Evolutionary conservation across 2,797 vertebrate species (phyloP), one percentile per base, ranked within the genome.

Genomic region (Spinus pinus): DNA sequence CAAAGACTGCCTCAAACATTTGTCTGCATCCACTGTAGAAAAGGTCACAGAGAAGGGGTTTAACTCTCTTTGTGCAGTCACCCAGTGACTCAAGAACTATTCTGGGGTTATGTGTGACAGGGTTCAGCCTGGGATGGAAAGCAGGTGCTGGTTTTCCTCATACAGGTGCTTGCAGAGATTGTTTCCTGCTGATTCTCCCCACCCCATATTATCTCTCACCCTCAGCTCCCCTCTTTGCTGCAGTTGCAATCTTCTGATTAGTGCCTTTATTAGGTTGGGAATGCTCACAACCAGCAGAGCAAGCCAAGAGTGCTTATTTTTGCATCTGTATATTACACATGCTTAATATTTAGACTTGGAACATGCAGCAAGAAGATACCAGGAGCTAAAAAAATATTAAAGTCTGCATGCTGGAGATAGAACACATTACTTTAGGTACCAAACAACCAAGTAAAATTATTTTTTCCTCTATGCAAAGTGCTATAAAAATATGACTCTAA

Each of bases 31-130:
- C 90, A 50, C 46, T 60, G 64, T 46, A 79, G 95, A 46, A 92
- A 96, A 97, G 97, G 95, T 96, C 87, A 93, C 58, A 78, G 96
- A 93, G 93, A 51, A 87, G 91, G 81, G 90, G 96, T 81, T 96
- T 82, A 90, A 69, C 91, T 53, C n/a, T 42, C 80, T 94, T 91
- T 82, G 78, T 95, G 49, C 13, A 72, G 69, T 37, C 73, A 93
- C 51, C 61, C 41, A 74, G 86, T 95, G 96, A 71, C 90, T 81
- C 46, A 39, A 41, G 58, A 73, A 42, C 75, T 90, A 31, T 97
- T 96, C 79, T 78, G 88, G 92, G 91, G 33, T 61, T 79, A 31
- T 0, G 2, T 54, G 46, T 90, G 94, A 11, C 39, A 23, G 37
- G 25, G 65, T 30, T 92, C 77, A 94, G 66, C 35, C 53, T 14